Base-by-base conservation (phyloP, 2,888 invertebrate species). In the Amaurobius ferox region DNA sequence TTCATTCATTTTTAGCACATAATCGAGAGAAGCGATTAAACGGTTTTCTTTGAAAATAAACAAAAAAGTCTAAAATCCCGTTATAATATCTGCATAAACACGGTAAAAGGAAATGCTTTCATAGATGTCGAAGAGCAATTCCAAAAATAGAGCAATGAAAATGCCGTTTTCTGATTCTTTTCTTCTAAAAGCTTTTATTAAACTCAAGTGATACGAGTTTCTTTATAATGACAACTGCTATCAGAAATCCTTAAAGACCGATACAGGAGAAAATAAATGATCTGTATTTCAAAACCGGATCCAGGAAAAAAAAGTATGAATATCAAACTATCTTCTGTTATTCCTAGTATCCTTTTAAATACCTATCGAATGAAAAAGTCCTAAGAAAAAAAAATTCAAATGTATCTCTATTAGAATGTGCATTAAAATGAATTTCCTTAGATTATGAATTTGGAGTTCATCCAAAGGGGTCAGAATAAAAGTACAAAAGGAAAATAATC, bases 371-470 rank as follows among this genome's bases (percentile, higher is more conserved):
- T 44, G 16, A 44, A 44, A 44, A 44, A 16, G 16, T 13, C 13
- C 44, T 11, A 1, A 5, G 44, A 44, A 44, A 44, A 11, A 35
- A 35, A 44, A 16, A 44, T 44, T 7, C 44, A 44, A 44, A 44
- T 44, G 44, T 16, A 44, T 16, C 44, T 44, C 44, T 44, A 16
- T 44, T 44, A 44, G 44, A 44, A 44, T 44, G 44, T 16, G 16
- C 44, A 44, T 44, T 44, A 44, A 44, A 44, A 44, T 7, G 16
- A 44, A 44, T 16, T 44, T 44, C 44, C 16, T 44, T 16, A 44
- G 44, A 44, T 44, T 44, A 44, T 44, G 44, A 44, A 44, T 44
- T 44, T 44, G 44, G 44, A 44, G 44, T 44, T 44, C 16, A 44
- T 44, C 44, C 44, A 44, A 44, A 44, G 44, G 44, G 44, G 44